Conservation (phyloP, 2,888 invertebrate genomes). For the Acanthacorydalis orientalis region DNA sequence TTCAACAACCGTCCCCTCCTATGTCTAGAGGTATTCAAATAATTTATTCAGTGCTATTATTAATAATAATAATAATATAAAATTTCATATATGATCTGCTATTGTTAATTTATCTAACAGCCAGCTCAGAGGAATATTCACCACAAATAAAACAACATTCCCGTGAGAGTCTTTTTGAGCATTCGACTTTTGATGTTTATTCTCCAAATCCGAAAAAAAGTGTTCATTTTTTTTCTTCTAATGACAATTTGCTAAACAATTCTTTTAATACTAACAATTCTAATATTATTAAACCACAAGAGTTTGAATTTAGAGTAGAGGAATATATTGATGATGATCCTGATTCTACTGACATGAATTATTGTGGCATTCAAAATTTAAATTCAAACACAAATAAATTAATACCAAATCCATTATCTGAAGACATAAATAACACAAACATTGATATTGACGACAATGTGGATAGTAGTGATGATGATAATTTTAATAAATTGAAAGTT, state of each 20-base stretch:
- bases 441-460: too few species aligned
- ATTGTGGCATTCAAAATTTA: background rate
- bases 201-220: constrained; percentile 24
- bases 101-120: constrained; percentile 1
- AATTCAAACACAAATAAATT: background rate
- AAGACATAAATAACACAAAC: too few species aligned
- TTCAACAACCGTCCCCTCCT: constrained; percentile 80
- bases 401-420: too few species aligned
- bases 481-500: too few species aligned
- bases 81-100: background rate
- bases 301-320: constrained; percentile 4
- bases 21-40: constrained; percentile 49
- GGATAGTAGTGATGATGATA: too few species aligned
- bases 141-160: background rate
- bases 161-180: constrained; percentile 1
- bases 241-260: constrained; percentile 18
- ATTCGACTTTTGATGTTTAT: constrained; percentile 17
- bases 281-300: background rate
- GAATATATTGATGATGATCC: constrained; percentile 6
- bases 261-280: background rate
- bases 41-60: background rate
- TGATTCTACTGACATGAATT: background rate
- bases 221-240: constrained; percentile 23
- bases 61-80: background rate
- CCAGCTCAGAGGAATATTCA: constrained; percentile 6